phyloP scores from a whole-genome alignment of 2,113 vertebrate species.

The Leiothrix lutea region DNA sequence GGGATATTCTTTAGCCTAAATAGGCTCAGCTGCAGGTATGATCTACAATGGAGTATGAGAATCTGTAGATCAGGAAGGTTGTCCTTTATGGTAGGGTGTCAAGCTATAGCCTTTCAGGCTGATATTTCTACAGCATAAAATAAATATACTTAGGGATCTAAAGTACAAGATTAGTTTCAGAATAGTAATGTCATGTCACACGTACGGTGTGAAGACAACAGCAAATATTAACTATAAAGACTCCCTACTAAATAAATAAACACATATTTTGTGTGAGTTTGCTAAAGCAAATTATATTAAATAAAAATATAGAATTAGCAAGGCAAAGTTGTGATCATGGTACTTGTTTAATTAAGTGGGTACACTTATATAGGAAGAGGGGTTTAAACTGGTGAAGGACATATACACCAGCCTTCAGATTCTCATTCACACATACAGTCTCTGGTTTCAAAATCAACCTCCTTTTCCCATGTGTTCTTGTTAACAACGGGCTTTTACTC shows the following conservation, averaged over 20 bases:
- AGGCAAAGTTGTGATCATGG: neutral
- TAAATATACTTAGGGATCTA: neutral
- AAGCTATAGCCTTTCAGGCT: neutral
- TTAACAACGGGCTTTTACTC: fast-evolving
- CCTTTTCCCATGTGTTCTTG: neutral
- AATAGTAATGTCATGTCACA: neutral
- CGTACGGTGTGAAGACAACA: neutral
- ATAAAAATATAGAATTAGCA: neutral
- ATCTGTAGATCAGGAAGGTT: neutral
- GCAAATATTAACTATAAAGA: neutral
- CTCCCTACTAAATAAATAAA: neutral
- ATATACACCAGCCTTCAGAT: neutral
- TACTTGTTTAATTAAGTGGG: neutral
- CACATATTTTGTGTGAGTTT: neutral
- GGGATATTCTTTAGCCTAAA: neutral
- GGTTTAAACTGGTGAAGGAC: neutral
- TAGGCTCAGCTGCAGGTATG: neutral
- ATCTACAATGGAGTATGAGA: neutral
- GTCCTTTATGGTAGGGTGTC: neutral
- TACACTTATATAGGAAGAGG: neutral
- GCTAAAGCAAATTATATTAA: neutral
- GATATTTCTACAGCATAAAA: neutral
- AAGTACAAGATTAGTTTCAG: neutral
- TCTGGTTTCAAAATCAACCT: neutral
- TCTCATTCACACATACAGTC: neutral